phyloP scores from a whole-genome alignment of 1,140 invertebrate species.

The Oreohelix idahoensis region DNA sequence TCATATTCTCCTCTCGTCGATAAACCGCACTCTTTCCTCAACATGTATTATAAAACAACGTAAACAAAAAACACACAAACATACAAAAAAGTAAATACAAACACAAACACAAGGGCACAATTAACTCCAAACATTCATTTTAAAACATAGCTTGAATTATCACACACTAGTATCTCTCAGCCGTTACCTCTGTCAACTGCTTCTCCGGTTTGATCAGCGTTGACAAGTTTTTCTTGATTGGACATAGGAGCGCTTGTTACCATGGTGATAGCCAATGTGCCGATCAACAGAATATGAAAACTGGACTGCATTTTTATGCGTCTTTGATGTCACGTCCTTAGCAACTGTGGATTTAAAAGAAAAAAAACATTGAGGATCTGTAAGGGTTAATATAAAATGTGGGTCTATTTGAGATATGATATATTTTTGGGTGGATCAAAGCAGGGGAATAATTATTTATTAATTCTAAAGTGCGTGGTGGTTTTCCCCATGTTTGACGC shows the following conservation, averaged over 20 bases:
- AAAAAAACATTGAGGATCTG: too few species aligned
- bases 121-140: background rate
- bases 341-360: background rate
- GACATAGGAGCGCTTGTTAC: conserved; percentile 6
- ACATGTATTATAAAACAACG: too few species aligned
- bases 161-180: background rate
- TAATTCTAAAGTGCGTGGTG: too few species aligned
- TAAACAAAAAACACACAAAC: background rate
- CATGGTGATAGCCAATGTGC: conserved; percentile 11
- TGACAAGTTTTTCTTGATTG: conserved; percentile 14
- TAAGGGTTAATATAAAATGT: too few species aligned
- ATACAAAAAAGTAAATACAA: background rate
- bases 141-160: too few species aligned
- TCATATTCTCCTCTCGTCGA: too few species aligned
- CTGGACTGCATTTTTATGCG: background rate
- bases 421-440: too few species aligned
- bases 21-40: too few species aligned
- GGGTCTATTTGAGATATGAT: too few species aligned
- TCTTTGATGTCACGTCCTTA: background rate
- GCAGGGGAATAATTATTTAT: too few species aligned
- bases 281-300: background rate
- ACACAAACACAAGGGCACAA: background rate
- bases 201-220: background rate
- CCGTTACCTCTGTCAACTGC: conserved; percentile 4
- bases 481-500: too few species aligned